Base-by-base conservation (phyloP, 1,140 invertebrate genomes). In the Delia radicum region DNA sequence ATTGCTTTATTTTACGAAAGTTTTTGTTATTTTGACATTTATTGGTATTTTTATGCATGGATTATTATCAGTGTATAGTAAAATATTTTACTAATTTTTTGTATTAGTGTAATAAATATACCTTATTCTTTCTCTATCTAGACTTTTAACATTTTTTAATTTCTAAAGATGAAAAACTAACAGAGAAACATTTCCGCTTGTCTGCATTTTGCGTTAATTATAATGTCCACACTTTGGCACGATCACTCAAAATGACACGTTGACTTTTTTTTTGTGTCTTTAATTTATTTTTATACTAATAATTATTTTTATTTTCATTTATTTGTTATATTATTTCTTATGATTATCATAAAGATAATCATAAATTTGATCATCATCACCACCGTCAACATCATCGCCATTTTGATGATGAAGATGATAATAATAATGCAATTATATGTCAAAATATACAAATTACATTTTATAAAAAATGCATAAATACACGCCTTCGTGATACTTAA, bases 151-250 rank as follows among this genome's bases (percentile, higher is more conserved):
- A 42, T 42, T 12, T 42, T 37, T 42, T 42, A 15, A 3, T 42
- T 15, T 10, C 31, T 33, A 13, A 42, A 42, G 37, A 42, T 42
- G 37, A 42, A 55, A 55, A 55, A 18, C 48, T 55, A 55, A 55
- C 48, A 55, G 12, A 55, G 12, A 33, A 69, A 69, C 65, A 69
- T 69, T 69, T 69, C 65, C 65, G 65, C 65, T 69, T 69, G 65
- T 69, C 65, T 69, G 65, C 65, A 69, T 69, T 69, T 69, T 33
- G 72, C 72, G 72, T 74, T 74, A 74, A 74, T 74, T 74, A 74
- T 74, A 62, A 74, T 74, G 73, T 74, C 73, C 73, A 63, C 73
- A 74, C 73, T 63, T 74, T 74, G 73, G 73, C 73, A 74, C 73
- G 73, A 74, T 74, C 73, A 74, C 73, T 74, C 48, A 69, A 69